Evolutionary conservation across 2,888 invertebrate species (phyloP), one percentile per base, ranked within the genome.

Genomic region (Chaetogeoica ovagalla): DNA sequence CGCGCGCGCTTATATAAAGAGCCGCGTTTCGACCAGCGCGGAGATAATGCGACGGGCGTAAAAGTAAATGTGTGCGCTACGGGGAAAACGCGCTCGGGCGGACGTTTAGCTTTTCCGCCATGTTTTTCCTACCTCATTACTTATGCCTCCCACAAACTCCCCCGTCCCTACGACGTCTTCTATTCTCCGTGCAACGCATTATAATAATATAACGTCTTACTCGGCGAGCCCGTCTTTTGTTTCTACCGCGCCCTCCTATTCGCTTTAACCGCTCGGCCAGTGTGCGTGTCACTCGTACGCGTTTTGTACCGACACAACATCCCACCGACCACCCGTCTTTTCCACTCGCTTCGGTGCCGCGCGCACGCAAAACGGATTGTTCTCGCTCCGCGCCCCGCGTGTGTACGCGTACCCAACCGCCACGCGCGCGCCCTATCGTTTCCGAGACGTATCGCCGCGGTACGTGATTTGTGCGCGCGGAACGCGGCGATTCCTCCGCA

Each of bases 61-160:
- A 79, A 79, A 70, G 79, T 71, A 79, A 71, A 79, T 63, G 66
- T 30, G 75, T 63, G 66, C 43, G 75, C 57, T 48, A 59, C 15
- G 39, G 23, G 62, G 19, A 19, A 13, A 4, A 37, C 8, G 60
- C 17, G 23, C 23, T 30, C 30, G 30, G 66, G 77, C 8, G 69
- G 77, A 11, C 62, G 77, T 77, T 70, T 77, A 77, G 77, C 77
- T 77, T 77, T 77, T 77, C 79, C 79, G 79, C 79, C 79, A 79
- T 79, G 79, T 79, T 79, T 79, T 79, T 71, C 71, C 79, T 79
- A 79, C 79, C 79, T 79, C 79, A 79, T 77, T 77, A 77, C 70
- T 77, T 77, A 77, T 77, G 77, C 77, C 77, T 77, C 77, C 77
- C 77, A 70, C 60, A 77, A 70, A 60, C 19, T 62, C 21, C 68